Percentiles rank a stretch among this genome's conserved stretches.
Evolutionary conservation across 1,140 invertebrate species (phyloP).

Genomic region (Sitophilus oryzae): DNA sequence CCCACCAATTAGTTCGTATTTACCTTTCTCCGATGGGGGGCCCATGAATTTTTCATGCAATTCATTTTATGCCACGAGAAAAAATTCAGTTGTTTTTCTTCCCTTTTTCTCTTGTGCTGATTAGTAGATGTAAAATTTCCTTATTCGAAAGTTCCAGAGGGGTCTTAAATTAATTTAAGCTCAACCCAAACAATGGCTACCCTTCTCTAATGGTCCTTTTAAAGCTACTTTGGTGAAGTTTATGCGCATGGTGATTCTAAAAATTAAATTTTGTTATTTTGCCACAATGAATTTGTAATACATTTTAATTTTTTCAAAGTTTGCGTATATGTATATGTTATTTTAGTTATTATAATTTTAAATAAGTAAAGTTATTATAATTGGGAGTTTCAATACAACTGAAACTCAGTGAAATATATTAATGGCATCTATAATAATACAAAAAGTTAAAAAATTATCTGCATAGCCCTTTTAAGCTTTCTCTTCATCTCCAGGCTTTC

Average conservation of each 20-base stretch:
- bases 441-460: no score
- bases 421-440: no score
- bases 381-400: no score
- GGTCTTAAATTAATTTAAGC: conserved; percentile 24
- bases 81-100: conserved; percentile 19
- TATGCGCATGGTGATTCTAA: conserved; percentile 12
- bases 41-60: conserved; percentile 31
- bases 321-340: no score
- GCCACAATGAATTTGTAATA: no score
- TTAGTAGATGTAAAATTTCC: conserved; percentile 21
- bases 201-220: conserved; percentile 22
- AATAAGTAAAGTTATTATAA: no score
- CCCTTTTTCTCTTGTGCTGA: conserved; percentile 17
- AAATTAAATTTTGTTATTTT: conserved; percentile 18
- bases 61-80: conserved; percentile 24
- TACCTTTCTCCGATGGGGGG: conserved; percentile 16
- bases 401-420: no score
- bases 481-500: no score
- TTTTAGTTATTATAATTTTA: no score
- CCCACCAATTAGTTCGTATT: conserved; percentile 21
- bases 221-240: conserved; percentile 17
- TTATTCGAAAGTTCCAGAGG: conserved; percentile 18
- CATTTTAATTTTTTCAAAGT: no score
- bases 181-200: conserved; percentile 24
- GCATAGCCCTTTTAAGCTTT: no score